Base-by-base conservation (phyloP, 2,888 invertebrate species). In the Ecliptopera silaceata region DNA sequence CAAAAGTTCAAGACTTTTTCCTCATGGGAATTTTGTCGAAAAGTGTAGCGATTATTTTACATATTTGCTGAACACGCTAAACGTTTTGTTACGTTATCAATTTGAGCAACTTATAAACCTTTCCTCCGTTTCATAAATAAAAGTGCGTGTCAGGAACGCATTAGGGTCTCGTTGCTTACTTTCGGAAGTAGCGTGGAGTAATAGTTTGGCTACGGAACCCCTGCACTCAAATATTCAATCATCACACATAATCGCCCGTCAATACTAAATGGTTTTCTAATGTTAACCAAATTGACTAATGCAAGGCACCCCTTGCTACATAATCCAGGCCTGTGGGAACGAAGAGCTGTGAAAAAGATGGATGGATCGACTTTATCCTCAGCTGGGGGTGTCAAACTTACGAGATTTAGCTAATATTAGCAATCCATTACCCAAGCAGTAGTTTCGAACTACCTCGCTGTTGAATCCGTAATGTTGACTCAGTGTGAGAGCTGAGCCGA, bases 341-440 rank as follows among this genome's bases (percentile, higher is more conserved):
- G 73, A 74, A 78, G 75, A 77, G 80, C 81, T 81, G 81, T 71
- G 76, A 83, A 88, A 85, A 88, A 89, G 88, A 86, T 80, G 84
- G 76, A 88, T 87, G 81, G 76, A 69, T 68, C 71, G 78, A 80
- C 84, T 88, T 84, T 51, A 59, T 86, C 77, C 79, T 79, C 45
- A 50, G 42, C 32, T 65, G 72, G 80, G n/a, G 80, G 80, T 77
- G 82, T 77, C 79, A 63, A 82, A 84, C 83, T 84, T 81, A 80
- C 79, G 79, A 84, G 89, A 87, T 88, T 88, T 84, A 77, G 84
- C 86, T 82, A 89, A 91, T 88, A 91, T 89, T 87, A 85, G 86
- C 90, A 87, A 90, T 90, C 87, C 88, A 89, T 89, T 90, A 88
- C 80, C 46, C 64, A 71, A 63, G 59, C 67, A 63, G 70, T 59